Evolutionary conservation across 2,113 vertebrate genomes (phyloP).

Genomic region (Hepsetus odoe): DNA sequence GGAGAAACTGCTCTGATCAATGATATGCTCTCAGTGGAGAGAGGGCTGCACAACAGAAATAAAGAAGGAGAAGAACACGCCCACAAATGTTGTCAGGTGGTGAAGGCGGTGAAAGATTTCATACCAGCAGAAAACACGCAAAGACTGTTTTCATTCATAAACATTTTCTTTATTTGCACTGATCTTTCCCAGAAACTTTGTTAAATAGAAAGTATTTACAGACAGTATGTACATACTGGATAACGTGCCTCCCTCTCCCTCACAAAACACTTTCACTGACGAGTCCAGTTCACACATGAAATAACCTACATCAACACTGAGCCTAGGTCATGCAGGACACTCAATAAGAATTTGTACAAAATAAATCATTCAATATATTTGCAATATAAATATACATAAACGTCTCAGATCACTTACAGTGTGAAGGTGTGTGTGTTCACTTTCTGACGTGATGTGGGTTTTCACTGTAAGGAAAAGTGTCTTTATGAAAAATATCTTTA

Average conservation of each 20-base stretch:
- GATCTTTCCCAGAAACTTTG: constrained; percentile 34
- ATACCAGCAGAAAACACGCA: not conserved
- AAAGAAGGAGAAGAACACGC: too few species aligned
- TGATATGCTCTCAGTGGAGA: too few species aligned
- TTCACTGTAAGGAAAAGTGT: constrained; percentile 30
- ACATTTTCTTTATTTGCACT: constrained; percentile 24
- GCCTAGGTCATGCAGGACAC: constrained; percentile 60
- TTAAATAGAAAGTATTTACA: constrained; percentile 59
- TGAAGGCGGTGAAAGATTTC: not conserved
- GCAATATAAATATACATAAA: constrained; percentile 48
- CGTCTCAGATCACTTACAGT: constrained; percentile 8
- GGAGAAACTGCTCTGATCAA: too few species aligned
- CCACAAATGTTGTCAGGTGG: too few species aligned
- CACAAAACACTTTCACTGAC: constrained; percentile 27
- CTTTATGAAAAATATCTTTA: too few species aligned
- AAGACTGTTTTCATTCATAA: constrained; percentile 8
- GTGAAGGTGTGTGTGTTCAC: constrained; percentile 22
- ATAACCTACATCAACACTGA: constrained; percentile 50
- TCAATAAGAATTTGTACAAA: constrained; percentile 56
- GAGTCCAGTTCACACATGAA: constrained; percentile 30
- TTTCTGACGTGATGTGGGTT: constrained; percentile 35
- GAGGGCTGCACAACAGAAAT: too few species aligned
- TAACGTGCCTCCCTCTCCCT: not conserved
- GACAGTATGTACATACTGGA: constrained; percentile 43
- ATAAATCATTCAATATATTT: constrained; percentile 50